Base-by-base conservation (phyloP, 2,888 invertebrate species). In the Brachyopa scutellaris region DNA sequence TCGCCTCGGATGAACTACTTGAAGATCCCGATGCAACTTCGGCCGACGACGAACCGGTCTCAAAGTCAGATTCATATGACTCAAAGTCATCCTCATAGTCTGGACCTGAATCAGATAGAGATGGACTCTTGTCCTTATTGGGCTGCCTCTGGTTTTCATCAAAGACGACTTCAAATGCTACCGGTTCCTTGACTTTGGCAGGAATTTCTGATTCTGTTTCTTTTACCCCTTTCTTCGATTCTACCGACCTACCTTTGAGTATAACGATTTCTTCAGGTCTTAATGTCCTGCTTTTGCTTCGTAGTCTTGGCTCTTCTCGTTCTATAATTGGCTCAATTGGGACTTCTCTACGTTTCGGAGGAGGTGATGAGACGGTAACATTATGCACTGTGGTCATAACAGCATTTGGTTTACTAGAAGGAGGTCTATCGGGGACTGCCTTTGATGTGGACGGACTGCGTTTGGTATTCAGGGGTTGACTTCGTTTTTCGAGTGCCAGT, bases 51-150 rank as follows among this genome's bases (percentile, higher is more conserved):
- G 86, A 85, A 21, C 86, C 88, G 0, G 88, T 87, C 74, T 93
- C 93, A 85, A 93, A 93, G 87, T 93, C 93, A 3, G 87, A 87
- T 11, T 86, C 85, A 29, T 87, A 88, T 1, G 88, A 86, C 64
- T 93, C 93, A 85, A 93, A 93, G 87, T 93, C 93, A 85, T 92
- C 92, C 45, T 92, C 92, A 84, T 92, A 92, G 13, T 90, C 88
- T 33, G 87, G 86, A 0, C 84, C 33, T 17, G 82, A 51, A 7
- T 49, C 62, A 0, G 61, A 26, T 11, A n/a, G n/a, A 17, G 29
- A 3, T 9, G 51, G 42, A 9, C 19, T 77, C 15, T 73, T 69
- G 7, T 11, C 5, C 4, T 29, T 61, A 15, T 36, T 15, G 9
- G 19, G 40, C 7, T 40, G 1, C 15, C 45, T 62, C 2, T 76